Evolutionary conservation across 2,888 invertebrate genomes (phyloP).

Genomic region (Drosophila monieri): DNA sequence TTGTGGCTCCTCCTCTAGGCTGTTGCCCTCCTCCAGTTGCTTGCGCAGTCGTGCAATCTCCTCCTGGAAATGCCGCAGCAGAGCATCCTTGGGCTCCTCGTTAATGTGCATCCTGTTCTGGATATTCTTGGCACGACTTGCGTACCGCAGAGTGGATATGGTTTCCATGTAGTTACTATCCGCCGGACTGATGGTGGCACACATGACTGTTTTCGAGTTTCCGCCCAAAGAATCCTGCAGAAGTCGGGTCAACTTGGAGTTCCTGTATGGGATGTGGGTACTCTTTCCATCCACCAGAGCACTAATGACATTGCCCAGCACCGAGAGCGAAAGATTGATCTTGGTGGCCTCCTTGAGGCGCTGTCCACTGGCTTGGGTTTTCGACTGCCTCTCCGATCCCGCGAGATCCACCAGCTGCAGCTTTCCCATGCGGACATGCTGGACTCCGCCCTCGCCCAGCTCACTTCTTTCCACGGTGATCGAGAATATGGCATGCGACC

Average conservation of each 20-base stretch:
- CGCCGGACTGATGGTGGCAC: slow-evolving; percentile 98
- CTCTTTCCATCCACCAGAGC: slow-evolving; percentile 98
- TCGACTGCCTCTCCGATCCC: slow-evolving; percentile 98
- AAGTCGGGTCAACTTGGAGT: slow-evolving; percentile 97
- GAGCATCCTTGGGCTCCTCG: slow-evolving; percentile 98
- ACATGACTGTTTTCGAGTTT: slow-evolving; percentile 98
- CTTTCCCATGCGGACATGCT: slow-evolving; percentile 97
- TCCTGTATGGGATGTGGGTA: slow-evolving; percentile 98
- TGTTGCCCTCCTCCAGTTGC: slow-evolving; percentile 89
- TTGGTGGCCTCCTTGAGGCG: slow-evolving; percentile 98
- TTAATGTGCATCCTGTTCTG: slow-evolving; percentile 98
- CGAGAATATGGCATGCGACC: slow-evolving; percentile 99
- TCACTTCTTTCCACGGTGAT: slow-evolving; percentile 98
- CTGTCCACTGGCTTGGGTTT: slow-evolving; percentile 97
- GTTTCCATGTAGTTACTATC: slow-evolving; percentile 98
- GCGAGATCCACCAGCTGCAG: slow-evolving; percentile 98
- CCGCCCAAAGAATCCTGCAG: slow-evolving; percentile 98
- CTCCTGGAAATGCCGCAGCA: slow-evolving; percentile 97
- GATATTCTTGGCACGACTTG: slow-evolving; percentile 98
- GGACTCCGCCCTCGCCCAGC: slow-evolving; percentile 90
- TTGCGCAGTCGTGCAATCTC: slow-evolving; percentile 96
- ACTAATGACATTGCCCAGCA: slow-evolving; percentile 98
- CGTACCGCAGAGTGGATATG: slow-evolving; percentile 97
- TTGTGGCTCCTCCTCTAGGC: slow-evolving; percentile 83
- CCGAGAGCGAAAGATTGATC: slow-evolving; percentile 98